Evolutionary conservation across 2,888 invertebrate species (phyloP), one percentile per base, ranked within the genome.

Genomic region (Tachystola acroxantha): DNA sequence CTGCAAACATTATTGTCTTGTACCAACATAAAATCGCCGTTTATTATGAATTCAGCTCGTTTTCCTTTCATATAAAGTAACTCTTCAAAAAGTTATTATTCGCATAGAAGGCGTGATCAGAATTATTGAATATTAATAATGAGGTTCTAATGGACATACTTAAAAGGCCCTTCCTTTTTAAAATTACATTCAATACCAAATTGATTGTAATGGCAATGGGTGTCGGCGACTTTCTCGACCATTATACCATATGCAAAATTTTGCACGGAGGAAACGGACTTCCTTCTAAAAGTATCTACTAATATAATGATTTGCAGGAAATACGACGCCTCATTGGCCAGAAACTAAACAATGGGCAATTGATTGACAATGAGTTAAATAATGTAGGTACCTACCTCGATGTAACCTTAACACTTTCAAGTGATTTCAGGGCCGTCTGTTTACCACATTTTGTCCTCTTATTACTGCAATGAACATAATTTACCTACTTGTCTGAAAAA

Each of bases 231-330:
- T 70, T 74, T 72, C 70, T 53, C 57, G 53, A n/a, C 2, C 9
- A 5, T 7, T 53, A 55, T 43, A 40, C 6, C 6, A n/a, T 62
- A 79, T 79, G 75, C 65, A 71, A 71, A 77, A 71, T 57, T 57
- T 43, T 53, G 50, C 49, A 50, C 50, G 48, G 57, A 79, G 84
- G 84, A 84, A 85, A 67, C 84, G 84, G 84, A 85, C 63, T 63
- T 84, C 84, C 84, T 77, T 61, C 63, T 53, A 46, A 46, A 48
- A 57, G 45, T 66, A 57, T 49, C 58, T 19, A 10, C 9, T 19
- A 56, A 60, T 57, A 59, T 53, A 53, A 48, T 51, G 51, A 54
- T 58, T 53, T 62, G 53, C 70, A 76, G 75, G 78, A 81, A 79
- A 71, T 63, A 49, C 48, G 68, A 53, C 66, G 62, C 59, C 67